Evolutionary conservation across 2,797 vertebrate species (phyloP).

Genomic region (Tokudaia tokunoshimensis): DNA sequence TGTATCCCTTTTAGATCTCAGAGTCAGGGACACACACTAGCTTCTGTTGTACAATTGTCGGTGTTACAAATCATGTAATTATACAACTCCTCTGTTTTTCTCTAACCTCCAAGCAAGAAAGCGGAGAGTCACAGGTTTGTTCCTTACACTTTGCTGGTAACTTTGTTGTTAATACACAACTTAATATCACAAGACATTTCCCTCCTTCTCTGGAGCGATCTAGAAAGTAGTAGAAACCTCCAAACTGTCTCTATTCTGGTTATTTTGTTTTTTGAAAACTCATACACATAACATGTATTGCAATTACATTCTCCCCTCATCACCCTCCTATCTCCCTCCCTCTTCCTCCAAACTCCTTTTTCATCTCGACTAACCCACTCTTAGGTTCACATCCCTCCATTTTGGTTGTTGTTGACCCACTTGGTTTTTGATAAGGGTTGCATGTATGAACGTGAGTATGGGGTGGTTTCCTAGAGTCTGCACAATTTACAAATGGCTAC

Average conservation of each 20-base stretch:
- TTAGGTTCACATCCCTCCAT: neutral
- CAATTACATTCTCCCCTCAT: neutral
- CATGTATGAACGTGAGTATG: neutral
- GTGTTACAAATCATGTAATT: constrained; percentile 24
- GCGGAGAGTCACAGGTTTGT: neutral
- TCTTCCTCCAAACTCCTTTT: neutral
- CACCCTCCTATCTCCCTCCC: neutral
- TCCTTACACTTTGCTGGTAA: neutral
- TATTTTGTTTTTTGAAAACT: neutral
- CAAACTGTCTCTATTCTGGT: neutral
- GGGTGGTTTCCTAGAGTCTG: neutral
- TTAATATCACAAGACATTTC: neutral
- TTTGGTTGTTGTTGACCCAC: too few species aligned
- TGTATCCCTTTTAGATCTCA: constrained; percentile 19
- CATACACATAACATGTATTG: neutral
- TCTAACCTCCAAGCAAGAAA: neutral
- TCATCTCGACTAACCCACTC: too few species aligned
- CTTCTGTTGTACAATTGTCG: constrained; percentile 40
- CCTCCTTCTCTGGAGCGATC: neutral
- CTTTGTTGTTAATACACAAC: constrained; percentile 26
- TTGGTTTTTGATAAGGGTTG: neutral
- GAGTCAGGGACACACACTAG: constrained; percentile 12
- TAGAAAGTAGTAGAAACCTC: neutral
- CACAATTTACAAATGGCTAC: neutral
- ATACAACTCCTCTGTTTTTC: neutral